A percentile compares a stretch with the other conserved stretches of the same genome.
Evolutionary conservation across 2,113 vertebrate genomes (phyloP).

Genomic region (Perca schrenkii): DNA sequence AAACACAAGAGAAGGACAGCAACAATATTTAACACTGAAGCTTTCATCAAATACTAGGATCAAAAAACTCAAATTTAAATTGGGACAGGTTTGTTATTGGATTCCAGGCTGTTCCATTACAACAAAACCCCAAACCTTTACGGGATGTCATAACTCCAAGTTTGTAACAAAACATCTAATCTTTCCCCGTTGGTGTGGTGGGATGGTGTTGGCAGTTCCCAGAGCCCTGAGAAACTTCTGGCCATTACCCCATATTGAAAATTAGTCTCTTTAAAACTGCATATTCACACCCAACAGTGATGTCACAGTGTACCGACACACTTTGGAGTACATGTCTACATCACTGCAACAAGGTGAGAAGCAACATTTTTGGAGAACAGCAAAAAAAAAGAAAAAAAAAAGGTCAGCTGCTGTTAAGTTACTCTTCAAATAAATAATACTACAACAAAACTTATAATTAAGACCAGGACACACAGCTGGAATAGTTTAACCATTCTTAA

Average conservation of each 20-base stretch:
- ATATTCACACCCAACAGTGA: background rate
- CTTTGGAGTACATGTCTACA: background rate
- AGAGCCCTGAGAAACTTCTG: background rate
- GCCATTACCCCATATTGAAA: background rate
- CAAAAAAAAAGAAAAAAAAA: background rate
- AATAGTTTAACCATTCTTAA: too few relatives aligned
- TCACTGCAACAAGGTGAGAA: background rate
- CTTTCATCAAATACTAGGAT: background rate
- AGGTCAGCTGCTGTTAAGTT: background rate
- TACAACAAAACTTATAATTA: background rate
- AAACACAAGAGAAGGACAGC: background rate
- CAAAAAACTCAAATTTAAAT: background rate
- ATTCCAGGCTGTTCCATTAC: background rate
- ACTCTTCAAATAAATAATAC: background rate
- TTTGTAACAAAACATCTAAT: background rate
- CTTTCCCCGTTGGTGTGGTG: background rate
- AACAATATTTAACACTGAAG: background rate
- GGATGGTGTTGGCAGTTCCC: background rate
- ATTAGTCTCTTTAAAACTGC: background rate
- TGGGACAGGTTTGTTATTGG: background rate
- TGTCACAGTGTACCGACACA: background rate
- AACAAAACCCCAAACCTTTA: background rate
- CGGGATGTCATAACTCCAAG: background rate
- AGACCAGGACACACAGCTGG: background rate
- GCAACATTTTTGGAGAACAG: background rate